phyloP scores from a whole-genome alignment of 2,888 invertebrate species.

The Mythimna pallens region DNA sequence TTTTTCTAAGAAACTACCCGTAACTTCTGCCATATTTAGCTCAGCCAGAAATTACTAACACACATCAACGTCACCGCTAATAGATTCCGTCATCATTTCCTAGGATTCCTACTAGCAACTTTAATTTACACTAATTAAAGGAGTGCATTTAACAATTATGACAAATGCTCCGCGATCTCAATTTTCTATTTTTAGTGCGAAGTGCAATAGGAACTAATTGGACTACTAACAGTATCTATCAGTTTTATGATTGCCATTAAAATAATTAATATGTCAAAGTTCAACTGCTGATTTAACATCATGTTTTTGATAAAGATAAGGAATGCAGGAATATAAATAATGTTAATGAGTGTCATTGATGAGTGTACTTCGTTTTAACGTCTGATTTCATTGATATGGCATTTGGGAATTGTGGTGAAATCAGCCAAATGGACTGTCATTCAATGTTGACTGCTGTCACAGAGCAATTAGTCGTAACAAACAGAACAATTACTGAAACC shows the following conservation, averaged over 20 bases:
- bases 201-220: constrained; percentile 65
- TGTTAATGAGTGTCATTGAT: neutral
- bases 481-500: constrained; percentile 31
- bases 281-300: constrained; percentile 44
- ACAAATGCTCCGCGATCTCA: constrained; percentile 55
- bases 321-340: constrained; percentile 18
- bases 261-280: constrained; percentile 56
- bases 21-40: constrained; percentile 9
- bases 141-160: constrained; percentile 68
- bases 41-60: constrained; percentile 22
- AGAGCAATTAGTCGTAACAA: constrained; percentile 31
- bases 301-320: constrained; percentile 13
- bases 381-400: neutral
- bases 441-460: constrained; percentile 7
- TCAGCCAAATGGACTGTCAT: constrained; percentile 19
- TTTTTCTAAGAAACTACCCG: constrained; percentile 11
- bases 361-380: constrained; percentile 2
- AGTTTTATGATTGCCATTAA: constrained; percentile 48
- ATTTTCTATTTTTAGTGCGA: constrained; percentile 67
- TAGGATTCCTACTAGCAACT: constrained; percentile 63
- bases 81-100: constrained; percentile 57
- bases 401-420: constrained; percentile 9
- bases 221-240: constrained; percentile 26
- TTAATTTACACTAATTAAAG: constrained; percentile 69
- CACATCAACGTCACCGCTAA: constrained; percentile 30